phyloP scores from a whole-genome alignment of 1,140 invertebrate genomes.

The Zaprionus africanus region DNA sequence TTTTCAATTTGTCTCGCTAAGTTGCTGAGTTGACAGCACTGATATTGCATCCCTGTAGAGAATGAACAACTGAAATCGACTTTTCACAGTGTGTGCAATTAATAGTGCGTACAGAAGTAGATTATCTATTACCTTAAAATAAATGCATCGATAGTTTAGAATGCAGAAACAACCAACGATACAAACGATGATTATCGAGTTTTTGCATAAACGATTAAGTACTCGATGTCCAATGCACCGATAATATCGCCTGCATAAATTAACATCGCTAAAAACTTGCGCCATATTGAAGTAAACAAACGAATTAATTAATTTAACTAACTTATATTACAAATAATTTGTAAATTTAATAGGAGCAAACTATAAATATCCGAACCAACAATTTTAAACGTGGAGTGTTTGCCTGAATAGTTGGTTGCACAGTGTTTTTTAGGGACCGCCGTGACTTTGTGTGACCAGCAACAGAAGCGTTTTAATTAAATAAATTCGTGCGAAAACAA shows the following conservation, averaged over 20 bases:
- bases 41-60: neutral
- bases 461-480: slow-evolving; percentile 71
- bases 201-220: no score
- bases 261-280: neutral
- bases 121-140: no score
- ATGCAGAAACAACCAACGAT: no score
- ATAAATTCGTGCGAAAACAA: slow-evolving; percentile 75
- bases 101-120: neutral
- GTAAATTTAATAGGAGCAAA: no score
- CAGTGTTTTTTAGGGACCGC: slow-evolving; percentile 30
- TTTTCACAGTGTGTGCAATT: neutral
- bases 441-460: slow-evolving; percentile 27
- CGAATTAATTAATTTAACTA: neutral
- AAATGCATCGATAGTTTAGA: neutral
- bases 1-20: no score
- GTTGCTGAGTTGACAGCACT: no score
- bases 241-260: neutral
- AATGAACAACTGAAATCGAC: neutral
- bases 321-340: no score
- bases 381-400: neutral
- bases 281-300: neutral
- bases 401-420: slow-evolving; percentile 3
- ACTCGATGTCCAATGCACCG: no score
- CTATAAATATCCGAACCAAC: no score
- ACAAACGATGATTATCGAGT: no score